Conservation (phyloP, 2,113 vertebrate species). For the Lanius collurio region DNA sequence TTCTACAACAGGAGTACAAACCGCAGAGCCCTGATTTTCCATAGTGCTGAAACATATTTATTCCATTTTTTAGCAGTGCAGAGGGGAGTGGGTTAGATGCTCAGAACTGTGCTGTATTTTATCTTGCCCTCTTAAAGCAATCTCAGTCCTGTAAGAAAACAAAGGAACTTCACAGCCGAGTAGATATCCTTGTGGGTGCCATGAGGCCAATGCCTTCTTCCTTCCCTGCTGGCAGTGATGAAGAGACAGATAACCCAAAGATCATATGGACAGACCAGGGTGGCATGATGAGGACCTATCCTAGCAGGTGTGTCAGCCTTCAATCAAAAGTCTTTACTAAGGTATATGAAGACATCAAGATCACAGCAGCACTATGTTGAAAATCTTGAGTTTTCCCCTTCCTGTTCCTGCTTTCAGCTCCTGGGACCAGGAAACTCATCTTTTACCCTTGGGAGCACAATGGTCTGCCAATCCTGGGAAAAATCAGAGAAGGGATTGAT, state of each 20-base stretch:
- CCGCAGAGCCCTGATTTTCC: background rate
- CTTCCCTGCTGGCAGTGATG: background rate
- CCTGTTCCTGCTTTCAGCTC: background rate
- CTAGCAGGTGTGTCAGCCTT: background rate
- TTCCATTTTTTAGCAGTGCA: background rate
- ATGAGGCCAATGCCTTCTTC: background rate
- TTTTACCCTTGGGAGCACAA: background rate
- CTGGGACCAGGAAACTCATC: background rate
- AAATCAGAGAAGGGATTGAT: background rate
- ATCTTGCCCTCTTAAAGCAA: background rate
- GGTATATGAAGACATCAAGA: background rate
- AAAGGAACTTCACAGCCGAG: background rate
- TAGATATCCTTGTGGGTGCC: background rate
- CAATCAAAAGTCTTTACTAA: background rate
- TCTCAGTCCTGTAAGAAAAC: background rate
- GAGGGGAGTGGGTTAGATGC: background rate
- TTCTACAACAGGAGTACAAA: background rate
- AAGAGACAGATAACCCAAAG: background rate
- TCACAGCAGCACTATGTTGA: too few relatives aligned
- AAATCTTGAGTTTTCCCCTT: background rate
- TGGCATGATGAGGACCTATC: background rate
- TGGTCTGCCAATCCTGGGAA: background rate
- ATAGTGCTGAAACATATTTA: background rate
- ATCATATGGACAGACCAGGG: background rate
- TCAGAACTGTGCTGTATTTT: background rate